These are phyloP conservation scores for Drosophila longiperda DNA, from an alignment of 2,888 invertebrate genomes.

Conservation along the genomic window DNA sequence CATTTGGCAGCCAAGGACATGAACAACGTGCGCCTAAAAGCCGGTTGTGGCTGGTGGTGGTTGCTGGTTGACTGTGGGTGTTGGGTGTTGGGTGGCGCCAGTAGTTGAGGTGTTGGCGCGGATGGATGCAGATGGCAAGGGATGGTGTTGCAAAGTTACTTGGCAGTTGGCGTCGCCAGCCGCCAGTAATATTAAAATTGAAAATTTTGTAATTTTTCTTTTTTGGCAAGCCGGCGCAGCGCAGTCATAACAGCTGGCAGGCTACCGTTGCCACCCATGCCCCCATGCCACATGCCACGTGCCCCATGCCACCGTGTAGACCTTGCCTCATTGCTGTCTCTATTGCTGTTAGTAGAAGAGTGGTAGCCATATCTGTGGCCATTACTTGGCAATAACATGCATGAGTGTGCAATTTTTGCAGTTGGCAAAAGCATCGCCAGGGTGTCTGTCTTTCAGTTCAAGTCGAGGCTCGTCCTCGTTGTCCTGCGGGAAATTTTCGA, in stretches of 20 bases:
- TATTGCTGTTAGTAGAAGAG: conserved; percentile 10
- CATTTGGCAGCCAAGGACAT: conserved; percentile 80
- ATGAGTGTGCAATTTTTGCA: conserved; percentile 80
- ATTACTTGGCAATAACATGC: conserved; percentile 80
- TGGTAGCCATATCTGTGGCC: conserved; percentile 61
- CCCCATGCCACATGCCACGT: neutral
- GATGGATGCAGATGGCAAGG: neutral
- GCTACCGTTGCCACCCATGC: neutral
- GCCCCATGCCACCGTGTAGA: neutral
- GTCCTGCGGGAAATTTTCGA: conserved; percentile 81
- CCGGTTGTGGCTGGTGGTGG: conserved; percentile 23
- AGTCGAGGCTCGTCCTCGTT: conserved; percentile 31
- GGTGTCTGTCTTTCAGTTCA: conserved; percentile 10
- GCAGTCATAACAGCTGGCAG: conserved; percentile 76
- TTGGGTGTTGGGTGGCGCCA: conserved; percentile 2
- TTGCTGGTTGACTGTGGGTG: neutral
- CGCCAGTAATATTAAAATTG: conserved; percentile 80
- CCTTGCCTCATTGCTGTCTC: conserved; percentile 16
- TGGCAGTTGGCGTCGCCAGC: conserved; percentile 75
- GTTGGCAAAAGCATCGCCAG: conserved; percentile 66
- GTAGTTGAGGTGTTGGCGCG: conserved; percentile 36
- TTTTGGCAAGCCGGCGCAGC: conserved; percentile 73
- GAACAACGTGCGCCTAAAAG: conserved; percentile 78
- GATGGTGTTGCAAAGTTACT: conserved; percentile 19
- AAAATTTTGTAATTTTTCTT: conserved; percentile 80